These are phyloP conservation scores for Leguminivora glycinivorella DNA, from an alignment of 1,140 invertebrate genomes.

Conservation along the genomic window DNA sequence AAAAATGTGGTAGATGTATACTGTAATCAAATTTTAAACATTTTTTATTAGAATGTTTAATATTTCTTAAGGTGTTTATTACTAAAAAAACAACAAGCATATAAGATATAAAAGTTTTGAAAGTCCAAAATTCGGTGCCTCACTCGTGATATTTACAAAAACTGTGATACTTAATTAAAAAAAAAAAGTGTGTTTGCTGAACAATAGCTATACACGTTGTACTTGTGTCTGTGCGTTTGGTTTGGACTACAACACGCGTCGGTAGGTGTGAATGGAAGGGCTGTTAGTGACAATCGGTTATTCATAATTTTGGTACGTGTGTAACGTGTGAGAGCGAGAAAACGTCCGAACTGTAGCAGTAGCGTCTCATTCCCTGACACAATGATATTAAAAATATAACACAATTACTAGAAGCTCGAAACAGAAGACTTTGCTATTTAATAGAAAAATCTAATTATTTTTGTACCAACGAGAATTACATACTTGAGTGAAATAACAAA, in stretches of 20 bases:
- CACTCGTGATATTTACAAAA: conserved; percentile 22
- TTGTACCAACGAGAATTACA: too few species aligned
- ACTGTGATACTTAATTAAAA: background rate
- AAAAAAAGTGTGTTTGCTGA: conserved; percentile 1
- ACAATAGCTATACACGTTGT: background rate
- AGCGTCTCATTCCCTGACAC: background rate
- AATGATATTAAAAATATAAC: background rate
- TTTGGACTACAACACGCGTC: conserved; percentile 5
- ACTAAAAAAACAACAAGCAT: background rate
- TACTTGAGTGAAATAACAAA: too few species aligned
- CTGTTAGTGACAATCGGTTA: conserved; percentile 15
- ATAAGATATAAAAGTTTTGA: background rate
- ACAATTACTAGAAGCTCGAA: too few species aligned
- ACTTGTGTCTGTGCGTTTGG: background rate
- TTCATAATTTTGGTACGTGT: conserved; percentile 9
- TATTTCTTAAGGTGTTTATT: background rate
- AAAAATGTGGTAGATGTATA: background rate
- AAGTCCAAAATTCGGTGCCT: background rate
- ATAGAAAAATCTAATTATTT: too few species aligned
- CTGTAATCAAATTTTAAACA: too few species aligned
- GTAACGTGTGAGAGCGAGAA: conserved; percentile 17
- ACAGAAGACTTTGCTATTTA: too few species aligned
- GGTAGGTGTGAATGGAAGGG: background rate
- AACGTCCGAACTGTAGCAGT: background rate
- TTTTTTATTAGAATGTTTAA: background rate